Evolutionary conservation across 2,888 invertebrate genomes (phyloP), one percentile per base, ranked within the genome.

Genomic region (Drosophila phalerata): DNA sequence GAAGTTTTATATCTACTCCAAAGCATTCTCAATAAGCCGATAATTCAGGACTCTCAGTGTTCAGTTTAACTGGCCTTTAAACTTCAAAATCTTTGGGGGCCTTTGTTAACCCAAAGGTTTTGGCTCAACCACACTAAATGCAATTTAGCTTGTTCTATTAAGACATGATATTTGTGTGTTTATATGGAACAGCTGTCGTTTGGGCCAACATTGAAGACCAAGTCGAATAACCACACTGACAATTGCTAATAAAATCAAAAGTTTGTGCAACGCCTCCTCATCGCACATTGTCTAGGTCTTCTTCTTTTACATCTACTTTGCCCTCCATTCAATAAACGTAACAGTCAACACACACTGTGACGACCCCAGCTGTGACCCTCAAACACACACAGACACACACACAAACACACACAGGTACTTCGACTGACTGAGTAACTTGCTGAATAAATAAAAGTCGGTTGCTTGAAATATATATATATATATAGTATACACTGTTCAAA

Each of bases 241-340:
- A 88, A 85, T 85, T 78, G 84, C 76, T 79, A 88, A 86, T 84
- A 88, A 83, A 85, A 88, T 86, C 85, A 88, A 88, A 85, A 86
- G 81, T 74, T 75, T 81, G 52, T 47, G 63, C 47, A 42, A 69
- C 64, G 69, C 77, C 60, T 45, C 22, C 47, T 6, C 22, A 37
- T 45, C 47, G 66, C 55, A 63, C 67, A 49, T 45, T 67, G 67
- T 77, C 76, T 69, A 60, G 48, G 32, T 47, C 8, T 10, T 25
- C 10, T 43, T 28, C n/a, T 25, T 10, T 3, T 11, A 9, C 57
- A 19, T 9, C 19, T 10, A 4, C n/a, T 34, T 34, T 28, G 32
- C 47, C 15, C 53, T 13, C 75, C 69, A 68, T 77, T 79, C 88
- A 73, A 83, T 83, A 87, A 76, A 64, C 68, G 80, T 78, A 64